Evolutionary conservation across 2,888 invertebrate species (phyloP).

Genomic region (Thymelicus sylvestris): DNA sequence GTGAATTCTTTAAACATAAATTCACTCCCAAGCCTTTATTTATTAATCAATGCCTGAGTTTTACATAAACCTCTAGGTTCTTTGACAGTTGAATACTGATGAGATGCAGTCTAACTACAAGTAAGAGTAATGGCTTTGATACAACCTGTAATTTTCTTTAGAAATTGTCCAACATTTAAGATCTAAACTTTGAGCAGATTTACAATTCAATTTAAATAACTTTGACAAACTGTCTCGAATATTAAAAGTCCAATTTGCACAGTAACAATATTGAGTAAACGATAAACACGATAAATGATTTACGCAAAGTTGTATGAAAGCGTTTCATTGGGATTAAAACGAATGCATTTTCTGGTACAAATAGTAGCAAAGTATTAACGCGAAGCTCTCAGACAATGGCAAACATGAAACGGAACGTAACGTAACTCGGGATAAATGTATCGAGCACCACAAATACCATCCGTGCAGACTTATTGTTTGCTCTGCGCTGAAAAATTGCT

Average conservation of each 20-base stretch:
- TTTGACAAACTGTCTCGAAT: slow-evolving; percentile 30
- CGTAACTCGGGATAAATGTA: slow-evolving; percentile 70
- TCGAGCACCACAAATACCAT: slow-evolving; percentile 65
- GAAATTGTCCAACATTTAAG: slow-evolving; percentile 47
- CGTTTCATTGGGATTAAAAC: slow-evolving; percentile 58
- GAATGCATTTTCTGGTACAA: slow-evolving; percentile 66
- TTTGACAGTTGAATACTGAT: slow-evolving; percentile 70
- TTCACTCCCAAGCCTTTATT: slow-evolving; percentile 41
- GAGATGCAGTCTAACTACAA: slow-evolving; percentile 58
- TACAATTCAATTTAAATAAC: slow-evolving; percentile 28
- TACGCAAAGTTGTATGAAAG: slow-evolving; percentile 18
- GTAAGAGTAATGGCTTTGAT: slow-evolving; percentile 54
- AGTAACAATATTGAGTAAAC: slow-evolving; percentile 18
- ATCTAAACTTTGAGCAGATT: slow-evolving; percentile 19
- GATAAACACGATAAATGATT: neutral
- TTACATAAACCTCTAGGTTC: slow-evolving; percentile 67
- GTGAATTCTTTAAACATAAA: too few species aligned
- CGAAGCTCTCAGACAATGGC: slow-evolving; percentile 74
- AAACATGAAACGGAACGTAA: slow-evolving; percentile 68
- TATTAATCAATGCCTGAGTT: slow-evolving; percentile 64
- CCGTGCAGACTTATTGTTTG: slow-evolving; percentile 73
- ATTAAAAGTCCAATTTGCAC: slow-evolving; percentile 24
- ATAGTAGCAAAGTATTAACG: slow-evolving; percentile 66
- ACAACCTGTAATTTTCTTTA: slow-evolving; percentile 63
- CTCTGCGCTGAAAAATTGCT: slow-evolving; percentile 69